A percentile compares a stretch with the other conserved stretches of the same genome.
Evolutionary conservation across 2,113 vertebrate genomes (phyloP).

Genomic region (Sturnus vulgaris): DNA sequence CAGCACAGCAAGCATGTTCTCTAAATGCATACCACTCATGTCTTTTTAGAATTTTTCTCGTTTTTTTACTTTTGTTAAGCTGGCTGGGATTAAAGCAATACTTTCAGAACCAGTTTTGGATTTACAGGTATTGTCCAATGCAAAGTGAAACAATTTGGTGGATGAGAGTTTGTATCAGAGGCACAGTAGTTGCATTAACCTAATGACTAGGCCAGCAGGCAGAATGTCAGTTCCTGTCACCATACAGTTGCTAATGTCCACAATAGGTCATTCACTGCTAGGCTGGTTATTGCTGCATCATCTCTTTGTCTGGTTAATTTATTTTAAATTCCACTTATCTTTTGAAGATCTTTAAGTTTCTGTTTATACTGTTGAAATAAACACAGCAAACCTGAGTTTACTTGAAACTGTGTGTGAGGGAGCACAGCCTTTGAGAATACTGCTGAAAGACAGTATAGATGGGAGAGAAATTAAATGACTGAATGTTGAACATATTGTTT

Average conservation of each 20-base stretch:
- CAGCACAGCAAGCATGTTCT: background rate
- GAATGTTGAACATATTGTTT: background rate
- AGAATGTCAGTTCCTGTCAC: background rate
- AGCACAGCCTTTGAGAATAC: background rate
- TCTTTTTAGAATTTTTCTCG: accelerated
- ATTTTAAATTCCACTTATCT: background rate
- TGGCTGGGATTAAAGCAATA: background rate
- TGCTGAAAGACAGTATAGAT: background rate
- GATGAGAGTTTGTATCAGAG: background rate
- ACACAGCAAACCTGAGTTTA: background rate
- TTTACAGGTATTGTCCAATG: background rate
- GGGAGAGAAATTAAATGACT: background rate
- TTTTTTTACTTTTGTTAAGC: background rate
- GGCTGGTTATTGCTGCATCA: background rate
- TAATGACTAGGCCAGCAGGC: background rate
- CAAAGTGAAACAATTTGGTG: background rate
- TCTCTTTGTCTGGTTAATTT: background rate
- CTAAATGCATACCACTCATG: background rate
- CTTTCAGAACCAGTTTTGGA: background rate
- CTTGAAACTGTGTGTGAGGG: background rate
- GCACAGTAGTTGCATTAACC: accelerated
- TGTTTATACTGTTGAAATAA: background rate
- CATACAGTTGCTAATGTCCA: background rate
- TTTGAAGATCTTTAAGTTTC: background rate
- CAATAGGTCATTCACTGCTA: background rate